A percentile compares a stretch with the other conserved stretches of the same genome.
These are phyloP conservation scores for Drosophila meridionalis DNA, from an alignment of 2,888 invertebrate species.

Conservation along the genomic window DNA sequence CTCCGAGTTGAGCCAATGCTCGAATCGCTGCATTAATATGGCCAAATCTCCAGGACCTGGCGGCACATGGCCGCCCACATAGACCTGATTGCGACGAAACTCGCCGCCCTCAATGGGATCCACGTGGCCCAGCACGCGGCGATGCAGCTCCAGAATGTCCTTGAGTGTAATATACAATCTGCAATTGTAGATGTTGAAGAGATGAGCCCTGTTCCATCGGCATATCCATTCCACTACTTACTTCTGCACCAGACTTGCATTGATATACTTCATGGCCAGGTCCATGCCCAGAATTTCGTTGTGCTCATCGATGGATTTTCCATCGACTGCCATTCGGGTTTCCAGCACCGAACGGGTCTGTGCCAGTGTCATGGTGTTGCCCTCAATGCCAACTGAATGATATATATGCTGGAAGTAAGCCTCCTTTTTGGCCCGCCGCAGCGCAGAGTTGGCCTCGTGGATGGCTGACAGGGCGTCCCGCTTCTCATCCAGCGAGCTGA, in stretches of 20 bases:
- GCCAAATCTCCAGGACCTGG: constrained; percentile 94
- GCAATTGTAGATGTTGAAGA: constrained; percentile 12
- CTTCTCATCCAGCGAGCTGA: constrained; percentile 90
- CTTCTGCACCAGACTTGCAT: constrained; percentile 91
- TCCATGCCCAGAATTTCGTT: constrained; percentile 98
- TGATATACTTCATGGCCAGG: constrained; percentile 96
- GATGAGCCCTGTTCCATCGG: background rate
- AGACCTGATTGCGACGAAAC: constrained; percentile 95
- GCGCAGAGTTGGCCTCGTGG: constrained; percentile 91
- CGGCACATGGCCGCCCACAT: constrained; percentile 97
- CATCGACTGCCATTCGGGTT: constrained; percentile 93
- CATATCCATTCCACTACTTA: constrained; percentile 60
- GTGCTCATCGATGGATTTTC: constrained; percentile 97
- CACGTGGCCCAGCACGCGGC: constrained; percentile 96
- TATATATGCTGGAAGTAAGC: constrained; percentile 98
- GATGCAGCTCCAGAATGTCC: constrained; percentile 96
- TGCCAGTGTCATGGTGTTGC: constrained; percentile 97
- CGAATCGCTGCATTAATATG: constrained; percentile 93
- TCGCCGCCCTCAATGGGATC: constrained; percentile 96
- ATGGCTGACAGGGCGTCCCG: constrained; percentile 92
- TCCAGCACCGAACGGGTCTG: constrained; percentile 97
- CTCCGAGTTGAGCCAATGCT: constrained; percentile 97
- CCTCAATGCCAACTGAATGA: constrained; percentile 98
- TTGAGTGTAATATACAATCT: constrained; percentile 92
- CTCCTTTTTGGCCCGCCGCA: constrained; percentile 95